phyloP scores from a whole-genome alignment of 2,797 vertebrate species.

The Pangasius macronema region DNA sequence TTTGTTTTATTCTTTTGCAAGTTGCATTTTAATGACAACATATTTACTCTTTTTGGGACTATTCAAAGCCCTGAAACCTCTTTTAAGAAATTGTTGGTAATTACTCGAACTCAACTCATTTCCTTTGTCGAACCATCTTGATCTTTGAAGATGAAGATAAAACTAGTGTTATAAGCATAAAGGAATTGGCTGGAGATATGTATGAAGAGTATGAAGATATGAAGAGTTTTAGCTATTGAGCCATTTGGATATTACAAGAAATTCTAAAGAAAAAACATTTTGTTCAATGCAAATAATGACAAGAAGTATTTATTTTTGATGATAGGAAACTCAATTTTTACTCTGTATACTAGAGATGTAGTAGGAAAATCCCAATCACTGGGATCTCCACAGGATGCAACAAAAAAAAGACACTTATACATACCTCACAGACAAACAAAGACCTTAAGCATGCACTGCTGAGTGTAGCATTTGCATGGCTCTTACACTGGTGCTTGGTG shows the following conservation, averaged over 20 bases:
- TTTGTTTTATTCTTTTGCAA: not conserved
- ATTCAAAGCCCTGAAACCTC: no score
- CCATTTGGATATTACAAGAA: not conserved
- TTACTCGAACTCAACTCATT: not conserved
- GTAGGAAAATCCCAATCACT: not conserved
- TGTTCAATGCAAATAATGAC: not conserved
- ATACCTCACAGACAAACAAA: no score
- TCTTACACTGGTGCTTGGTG: not conserved
- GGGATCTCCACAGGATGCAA: no score
- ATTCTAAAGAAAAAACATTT: not conserved
- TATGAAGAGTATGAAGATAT: no score
- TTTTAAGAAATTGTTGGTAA: not conserved
- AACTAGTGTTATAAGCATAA: not conserved
- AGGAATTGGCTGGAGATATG: not conserved
- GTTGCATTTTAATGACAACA: not conserved
- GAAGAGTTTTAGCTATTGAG: not conserved
- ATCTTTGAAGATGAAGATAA: not conserved
- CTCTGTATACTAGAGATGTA: not conserved
- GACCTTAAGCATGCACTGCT: not conserved
- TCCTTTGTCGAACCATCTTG: not conserved
- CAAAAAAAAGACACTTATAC: no score
- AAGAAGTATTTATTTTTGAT: not conserved
- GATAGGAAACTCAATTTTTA: not conserved
- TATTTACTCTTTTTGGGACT: not conserved
- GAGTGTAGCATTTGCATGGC: no score